Percentiles rank a stretch among this genome's conserved stretches.
Evolutionary conservation across 2,888 invertebrate species (phyloP).

Genomic region (Hedychridium roseum): DNA sequence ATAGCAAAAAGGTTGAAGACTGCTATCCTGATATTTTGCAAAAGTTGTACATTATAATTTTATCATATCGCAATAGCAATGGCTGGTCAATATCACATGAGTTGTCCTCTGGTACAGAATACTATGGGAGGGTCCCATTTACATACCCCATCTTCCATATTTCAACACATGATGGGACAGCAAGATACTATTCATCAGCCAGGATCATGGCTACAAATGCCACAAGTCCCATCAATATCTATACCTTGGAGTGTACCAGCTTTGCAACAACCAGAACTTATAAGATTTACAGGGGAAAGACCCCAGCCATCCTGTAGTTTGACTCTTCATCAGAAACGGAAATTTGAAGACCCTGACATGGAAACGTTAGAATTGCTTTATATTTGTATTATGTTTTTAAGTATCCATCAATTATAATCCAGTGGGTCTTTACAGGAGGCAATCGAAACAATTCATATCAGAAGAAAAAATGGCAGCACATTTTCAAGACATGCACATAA

Average conservation of each 20-base stretch:
- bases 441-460: conserved; percentile 78
- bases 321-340: conserved; percentile 51
- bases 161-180: conserved; percentile 58
- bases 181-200: conserved; percentile 42
- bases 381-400: not conserved
- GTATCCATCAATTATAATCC: not conserved
- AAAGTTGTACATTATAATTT: no score
- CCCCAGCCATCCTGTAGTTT: conserved; percentile 24
- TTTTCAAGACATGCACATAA: conserved; percentile 78
- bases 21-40: no score
- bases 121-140: conserved; percentile 53
- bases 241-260: conserved; percentile 56
- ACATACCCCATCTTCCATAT: conserved; percentile 57
- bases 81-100: no score
- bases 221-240: conserved; percentile 52
- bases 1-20: no score
- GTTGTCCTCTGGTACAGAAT: no score
- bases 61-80: no score
- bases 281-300: conserved; percentile 53
- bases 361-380: conserved; percentile 39
- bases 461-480: conserved; percentile 88
- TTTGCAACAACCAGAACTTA: conserved; percentile 49
- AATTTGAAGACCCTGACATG: conserved; percentile 45
- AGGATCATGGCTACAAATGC: conserved; percentile 48
- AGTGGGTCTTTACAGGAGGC: conserved; percentile 33